Base-by-base conservation (phyloP, 1,140 invertebrate genomes). In the Scaptomyza montana region DNA sequence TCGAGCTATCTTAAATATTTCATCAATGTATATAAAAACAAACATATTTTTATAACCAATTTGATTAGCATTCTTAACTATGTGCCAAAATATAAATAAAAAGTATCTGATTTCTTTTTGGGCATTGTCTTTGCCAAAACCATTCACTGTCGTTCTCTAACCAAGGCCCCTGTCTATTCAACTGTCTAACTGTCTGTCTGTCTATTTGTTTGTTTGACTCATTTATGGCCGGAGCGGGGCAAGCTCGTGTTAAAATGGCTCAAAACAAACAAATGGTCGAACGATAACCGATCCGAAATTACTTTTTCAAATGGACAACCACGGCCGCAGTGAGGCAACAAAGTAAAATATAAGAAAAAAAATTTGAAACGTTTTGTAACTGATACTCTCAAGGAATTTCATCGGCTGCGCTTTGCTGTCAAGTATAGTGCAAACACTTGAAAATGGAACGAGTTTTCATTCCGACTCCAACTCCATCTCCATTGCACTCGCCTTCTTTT, bases 301-400 rank as follows among this genome's bases (percentile, higher is more conserved):
- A 67, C 66, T 72, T 70, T 79, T 63, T 57, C 77, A 47, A 50
- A 70, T 77, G 70, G 65, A 68, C 64, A 51, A 63, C 73, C 8
- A 36, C 7, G 1, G 56, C 50, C 39, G 59, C 77, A 69, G 74
- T 86, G 81, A 86, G 81, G 74, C 81, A 86, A 82, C 78, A 67
- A 36, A 36, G 7, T 33, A 33, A 33, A 33, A 33, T 33, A 30
- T 6, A 33, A 33, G 7, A 33, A 33, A 67, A 77, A 84, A 78
- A 85, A 16, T 16, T 87, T 78, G 67, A 87, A 86, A 76, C 81
- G 78, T 86, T 86, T 86, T 86, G 81, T 86, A 86, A 86, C 70
- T 57, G 82, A 86, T 84, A 84, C 80, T 77, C 69, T 57, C 41
- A 63, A 73, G 80, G 79, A 77, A 72, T 69, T 68, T 45, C 74